These are phyloP conservation scores for Agonum fuliginosum DNA, from an alignment of 2,888 invertebrate species.

Conservation along the genomic window DNA sequence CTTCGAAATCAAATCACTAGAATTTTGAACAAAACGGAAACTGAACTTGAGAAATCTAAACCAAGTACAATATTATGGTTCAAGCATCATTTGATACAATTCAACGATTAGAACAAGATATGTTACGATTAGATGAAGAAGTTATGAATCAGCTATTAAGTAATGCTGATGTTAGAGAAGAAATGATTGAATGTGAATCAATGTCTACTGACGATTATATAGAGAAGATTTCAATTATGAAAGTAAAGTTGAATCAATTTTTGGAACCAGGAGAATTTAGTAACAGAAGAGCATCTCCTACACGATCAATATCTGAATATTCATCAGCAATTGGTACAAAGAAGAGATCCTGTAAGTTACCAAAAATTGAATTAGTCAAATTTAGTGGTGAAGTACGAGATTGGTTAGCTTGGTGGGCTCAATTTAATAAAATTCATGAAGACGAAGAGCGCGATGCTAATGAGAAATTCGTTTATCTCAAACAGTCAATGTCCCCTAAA, in stretches of 20 bases:
- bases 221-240: too few species aligned
- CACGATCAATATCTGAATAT: neutral
- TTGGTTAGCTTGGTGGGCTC: constrained; percentile 11
- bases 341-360: neutral
- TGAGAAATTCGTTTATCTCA: neutral
- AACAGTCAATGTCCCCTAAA: neutral
- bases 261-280: neutral
- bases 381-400: neutral
- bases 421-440: constrained; percentile 4
- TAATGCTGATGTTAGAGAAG: too few species aligned
- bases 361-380: neutral
- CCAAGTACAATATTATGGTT: neutral
- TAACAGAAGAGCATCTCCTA: neutral
- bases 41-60: neutral
- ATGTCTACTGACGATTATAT: too few species aligned
- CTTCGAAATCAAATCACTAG: neutral
- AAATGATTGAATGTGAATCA: too few species aligned
- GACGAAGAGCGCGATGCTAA: neutral
- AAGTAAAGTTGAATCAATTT: too few species aligned
- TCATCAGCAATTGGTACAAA: neutral
- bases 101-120: neutral
- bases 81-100: neutral
- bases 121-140: too few species aligned
- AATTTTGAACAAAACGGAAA: neutral
- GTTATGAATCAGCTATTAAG: too few species aligned